A percentile compares a stretch with the other conserved stretches of the same genome.
These are phyloP conservation scores for Rafetus swinhoei DNA, from an alignment of 2,113 vertebrate genomes.

Conservation along the genomic window DNA sequence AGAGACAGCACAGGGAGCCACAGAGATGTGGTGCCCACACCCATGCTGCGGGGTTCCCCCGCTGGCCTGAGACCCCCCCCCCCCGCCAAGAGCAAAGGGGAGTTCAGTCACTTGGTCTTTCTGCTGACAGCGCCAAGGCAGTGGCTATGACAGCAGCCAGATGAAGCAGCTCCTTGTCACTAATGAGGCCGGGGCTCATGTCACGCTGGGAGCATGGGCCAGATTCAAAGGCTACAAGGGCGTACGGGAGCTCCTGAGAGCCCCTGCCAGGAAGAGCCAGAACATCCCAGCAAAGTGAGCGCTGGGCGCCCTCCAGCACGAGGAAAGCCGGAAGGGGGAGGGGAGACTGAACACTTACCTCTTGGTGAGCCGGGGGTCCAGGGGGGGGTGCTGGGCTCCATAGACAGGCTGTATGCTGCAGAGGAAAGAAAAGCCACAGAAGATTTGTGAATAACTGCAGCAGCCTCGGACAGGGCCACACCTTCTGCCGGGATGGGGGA, in stretches of 20 bases:
- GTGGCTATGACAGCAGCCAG: neutral
- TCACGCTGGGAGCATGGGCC: neutral
- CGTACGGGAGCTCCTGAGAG: neutral
- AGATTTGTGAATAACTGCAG: neutral
- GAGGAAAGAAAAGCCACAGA: neutral
- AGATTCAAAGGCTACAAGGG: neutral
- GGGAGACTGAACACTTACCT: constrained; percentile 81
- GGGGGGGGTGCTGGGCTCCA: constrained; percentile 94
- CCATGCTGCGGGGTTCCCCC: neutral
- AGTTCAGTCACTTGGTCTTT: neutral
- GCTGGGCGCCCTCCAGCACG: fast-evolving
- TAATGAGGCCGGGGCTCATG: neutral
- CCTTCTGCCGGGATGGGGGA: too few relatives aligned
- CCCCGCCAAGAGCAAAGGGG: neutral
- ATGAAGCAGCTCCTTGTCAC: neutral
- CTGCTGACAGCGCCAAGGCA: neutral
- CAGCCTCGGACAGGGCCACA: neutral
- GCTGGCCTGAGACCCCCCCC: neutral
- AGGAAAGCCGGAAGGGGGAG: fast-evolving
- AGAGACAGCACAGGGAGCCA: neutral
- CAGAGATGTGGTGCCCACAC: neutral
- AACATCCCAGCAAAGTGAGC: neutral
- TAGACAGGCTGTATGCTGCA: constrained; percentile 95
- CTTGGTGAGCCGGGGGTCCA: constrained; percentile 91
- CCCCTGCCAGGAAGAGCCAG: neutral